These are phyloP conservation scores for Frieseomelitta varia DNA, from an alignment of 1,140 invertebrate genomes.

Conservation along the genomic window DNA sequence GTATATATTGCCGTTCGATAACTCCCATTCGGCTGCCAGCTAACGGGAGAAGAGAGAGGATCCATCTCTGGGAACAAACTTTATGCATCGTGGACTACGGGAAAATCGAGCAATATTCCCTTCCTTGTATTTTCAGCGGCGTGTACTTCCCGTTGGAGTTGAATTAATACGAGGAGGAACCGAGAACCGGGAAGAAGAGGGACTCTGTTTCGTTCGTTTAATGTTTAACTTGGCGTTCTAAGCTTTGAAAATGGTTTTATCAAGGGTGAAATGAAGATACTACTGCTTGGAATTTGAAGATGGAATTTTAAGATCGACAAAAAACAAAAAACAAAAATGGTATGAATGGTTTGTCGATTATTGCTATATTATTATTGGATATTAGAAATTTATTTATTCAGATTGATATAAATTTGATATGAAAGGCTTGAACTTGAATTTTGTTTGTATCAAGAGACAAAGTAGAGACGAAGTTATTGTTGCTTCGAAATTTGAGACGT, in stretches of 20 bases:
- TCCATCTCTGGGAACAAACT: background rate
- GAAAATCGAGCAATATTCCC: background rate
- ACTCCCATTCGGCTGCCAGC: constrained; percentile 61
- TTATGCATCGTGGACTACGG: background rate
- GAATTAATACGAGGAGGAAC: background rate
- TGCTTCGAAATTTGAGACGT: background rate
- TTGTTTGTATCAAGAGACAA: background rate
- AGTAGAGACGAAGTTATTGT: background rate
- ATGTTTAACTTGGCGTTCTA: background rate
- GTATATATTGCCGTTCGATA: constrained; percentile 67
- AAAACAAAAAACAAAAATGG: too few relatives aligned
- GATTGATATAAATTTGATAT: too few relatives aligned
- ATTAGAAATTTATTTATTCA: too few relatives aligned
- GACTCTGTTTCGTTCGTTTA: background rate
- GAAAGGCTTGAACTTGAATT: too few relatives aligned
- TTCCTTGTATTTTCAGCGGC: background rate
- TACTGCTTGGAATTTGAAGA: background rate
- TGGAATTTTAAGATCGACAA: too few relatives aligned
- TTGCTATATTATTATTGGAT: too few relatives aligned
- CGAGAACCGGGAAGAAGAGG: too few relatives aligned
- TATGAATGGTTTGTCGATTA: too few relatives aligned
- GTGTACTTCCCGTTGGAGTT: background rate
- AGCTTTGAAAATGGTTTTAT: background rate
- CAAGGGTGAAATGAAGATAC: background rate
- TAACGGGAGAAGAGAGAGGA: background rate